Percentiles rank a stretch among this genome's conserved stretches.
These are phyloP conservation scores for Daubentonia madagascariensis DNA, from an alignment of 2,113 vertebrate genomes.

Conservation along the genomic window DNA sequence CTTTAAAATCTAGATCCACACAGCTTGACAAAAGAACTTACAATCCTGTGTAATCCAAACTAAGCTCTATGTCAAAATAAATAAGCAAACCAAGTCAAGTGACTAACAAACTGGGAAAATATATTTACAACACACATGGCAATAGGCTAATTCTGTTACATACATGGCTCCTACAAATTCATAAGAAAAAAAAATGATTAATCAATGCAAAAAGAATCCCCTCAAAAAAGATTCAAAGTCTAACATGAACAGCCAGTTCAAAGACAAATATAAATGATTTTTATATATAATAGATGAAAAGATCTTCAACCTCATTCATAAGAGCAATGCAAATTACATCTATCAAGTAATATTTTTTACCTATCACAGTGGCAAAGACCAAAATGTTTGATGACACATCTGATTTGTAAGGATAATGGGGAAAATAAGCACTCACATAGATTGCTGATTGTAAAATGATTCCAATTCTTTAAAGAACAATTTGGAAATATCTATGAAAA, in stretches of 20 bases:
- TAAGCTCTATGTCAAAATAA: background rate
- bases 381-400: background rate
- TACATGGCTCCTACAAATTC: background rate
- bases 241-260: background rate
- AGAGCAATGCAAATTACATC: background rate
- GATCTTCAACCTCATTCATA: background rate
- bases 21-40: background rate
- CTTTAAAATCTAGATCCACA: background rate
- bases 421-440: background rate
- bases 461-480: constrained; percentile 30
- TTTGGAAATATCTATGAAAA: background rate
- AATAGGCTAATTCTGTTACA: background rate
- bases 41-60: background rate
- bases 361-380: background rate
- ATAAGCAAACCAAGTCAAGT: background rate
- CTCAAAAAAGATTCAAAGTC: background rate
- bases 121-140: background rate
- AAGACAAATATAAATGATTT: background rate
- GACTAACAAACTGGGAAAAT: background rate
- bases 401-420: background rate
- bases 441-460: background rate
- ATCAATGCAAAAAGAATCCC: background rate
- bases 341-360: background rate
- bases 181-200: background rate
- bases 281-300: background rate